Base-by-base conservation (phyloP, 2,797 vertebrate species). In the Acridotheres tristis region DNA sequence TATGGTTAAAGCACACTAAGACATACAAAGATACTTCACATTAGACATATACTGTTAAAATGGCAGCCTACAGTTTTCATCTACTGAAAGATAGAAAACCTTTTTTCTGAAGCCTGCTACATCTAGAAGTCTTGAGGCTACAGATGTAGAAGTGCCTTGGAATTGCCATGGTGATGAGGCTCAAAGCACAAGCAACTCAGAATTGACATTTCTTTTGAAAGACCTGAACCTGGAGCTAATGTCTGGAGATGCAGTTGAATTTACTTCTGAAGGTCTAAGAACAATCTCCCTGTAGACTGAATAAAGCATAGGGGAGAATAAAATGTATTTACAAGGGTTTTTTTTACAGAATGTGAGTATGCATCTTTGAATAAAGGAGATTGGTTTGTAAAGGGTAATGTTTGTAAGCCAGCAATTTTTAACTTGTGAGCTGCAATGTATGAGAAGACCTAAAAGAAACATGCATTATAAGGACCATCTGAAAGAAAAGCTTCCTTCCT, bases 141-240 rank as follows among this genome's bases (percentile, higher is more conserved):
- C 66, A 12, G 43, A 48, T 2, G 1, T 4, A 65, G 29, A 85
- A 73, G 4, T 43, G 16, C 42, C 25, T 43, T 38, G 25, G 18
- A 73, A 94, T 72, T 61, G 51, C 89, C 34, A 63, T 58, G 54
- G 68, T 89, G 51, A 88, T 65, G 54, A 86, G 36, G 27, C 19
- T 88, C 13, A 42, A 45, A 80, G 54, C 9, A 59, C 17, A 68
- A 34, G 19, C 30, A 85, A 38, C n/a, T 61, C 62, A 53, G 2
- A 6, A 65, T 1, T 65, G 36, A 57, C 5, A 16, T 54, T 67
- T 68, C 26, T 83, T 77, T 74, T 65, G 22, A 91, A 51, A 91
- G 16, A 71, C 22, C 22, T 80, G 65, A 29, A 68, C 50, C 22
- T 65, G 36, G 9, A 42, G 26, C 11, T 74, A 30, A 48, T 11